Evolutionary conservation across 2,888 invertebrate species (phyloP), one percentile per base, ranked within the genome.

Genomic region (Papilio demoleus): DNA sequence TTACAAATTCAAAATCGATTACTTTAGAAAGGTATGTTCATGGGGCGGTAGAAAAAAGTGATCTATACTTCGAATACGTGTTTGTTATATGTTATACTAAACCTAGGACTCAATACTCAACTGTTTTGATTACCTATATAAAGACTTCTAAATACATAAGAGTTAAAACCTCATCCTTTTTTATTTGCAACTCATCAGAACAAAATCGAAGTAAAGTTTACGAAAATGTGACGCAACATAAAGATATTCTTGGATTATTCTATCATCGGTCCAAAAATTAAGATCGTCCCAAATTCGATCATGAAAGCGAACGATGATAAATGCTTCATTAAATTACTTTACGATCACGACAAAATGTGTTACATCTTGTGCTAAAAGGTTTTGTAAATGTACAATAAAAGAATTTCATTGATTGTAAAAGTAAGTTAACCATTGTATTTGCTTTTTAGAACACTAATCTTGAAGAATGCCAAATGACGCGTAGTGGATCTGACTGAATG

Each of bases 221-320:
- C 36, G 22, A 63, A 6, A 62, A 12, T 22, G 14, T 63, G 63
- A 47, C 22, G 63, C 63, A 64, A 50, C n/a, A 14, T 8, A 11
- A 47, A 38, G 22, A 19, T 65, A 59, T 59, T 65, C 58, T 65
- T 22, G 42, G 58, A 42, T 22, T 42, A 31, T 24, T 65, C 65
- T 45, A 22, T 59, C 34, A 40, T 24, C 36, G 42, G 17, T 34
- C 36, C n/a, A 36, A n/a, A 53, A 50, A 64, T 50, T 47, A 59
- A 36, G 24, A 45, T 22, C 65, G 59, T 47, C 24, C 65, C 36
- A 45, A 19, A 47, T 65, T 34, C n/a, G 17, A 65, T 59, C 36
- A 66, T 59, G 31, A 66, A 66, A 66, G 65, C 31, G 34, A 24
- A 31, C 45, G 31, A 59, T 59, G 17, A 19, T 59, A 45, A 59